Conservation (phyloP, 2,113 vertebrate species). For the Elgaria multicarinata region DNA sequence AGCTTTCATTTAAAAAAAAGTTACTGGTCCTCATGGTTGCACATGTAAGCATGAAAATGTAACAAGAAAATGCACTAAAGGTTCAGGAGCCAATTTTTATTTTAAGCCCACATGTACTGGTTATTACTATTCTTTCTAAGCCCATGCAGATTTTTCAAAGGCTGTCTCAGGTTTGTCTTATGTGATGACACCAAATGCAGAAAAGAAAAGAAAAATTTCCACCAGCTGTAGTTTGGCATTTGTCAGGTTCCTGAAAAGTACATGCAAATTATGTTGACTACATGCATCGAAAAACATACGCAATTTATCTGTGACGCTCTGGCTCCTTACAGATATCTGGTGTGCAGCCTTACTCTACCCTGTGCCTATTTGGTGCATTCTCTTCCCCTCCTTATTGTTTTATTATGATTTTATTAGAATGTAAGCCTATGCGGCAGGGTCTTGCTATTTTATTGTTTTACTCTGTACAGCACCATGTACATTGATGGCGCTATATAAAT, state of each 20-base stretch:
- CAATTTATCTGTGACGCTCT: neutral
- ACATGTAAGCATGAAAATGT: neutral
- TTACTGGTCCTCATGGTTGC: neutral
- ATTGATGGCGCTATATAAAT: too few relatives aligned
- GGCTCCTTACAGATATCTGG: neutral
- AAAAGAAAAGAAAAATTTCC: neutral
- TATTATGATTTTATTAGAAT: too few relatives aligned
- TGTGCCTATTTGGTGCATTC: too few relatives aligned
- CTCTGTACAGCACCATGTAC: too few relatives aligned
- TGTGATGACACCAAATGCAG: neutral
- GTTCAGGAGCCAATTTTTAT: neutral
- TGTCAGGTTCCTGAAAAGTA: neutral
- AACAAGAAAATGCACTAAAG: neutral
- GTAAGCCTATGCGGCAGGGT: too few relatives aligned
- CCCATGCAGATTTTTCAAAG: neutral
- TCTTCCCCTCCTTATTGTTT: too few relatives aligned
- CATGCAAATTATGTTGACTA: slow-evolving; percentile 1
- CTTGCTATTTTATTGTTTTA: too few relatives aligned
- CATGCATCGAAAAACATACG: neutral
- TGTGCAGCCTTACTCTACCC: neutral
- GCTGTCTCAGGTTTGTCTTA: neutral
- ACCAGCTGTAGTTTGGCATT: neutral
- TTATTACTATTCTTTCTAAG: neutral
- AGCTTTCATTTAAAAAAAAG: neutral
- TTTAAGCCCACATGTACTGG: neutral